phyloP scores from a whole-genome alignment of 2,113 vertebrate genomes.

The Danio rerio region GRCz12tu NC_133176.1:33608501-33609000 shows the following conservation, averaged over 20 bases:
- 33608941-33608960: neutral
- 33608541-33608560: too few relatives aligned
- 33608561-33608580: too few relatives aligned
- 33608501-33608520: too few relatives aligned
- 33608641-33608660: neutral
- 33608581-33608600: neutral
- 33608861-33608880: slow-evolving; percentile 44
- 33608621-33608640: slow-evolving; percentile 16
- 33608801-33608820: slow-evolving; percentile 5
- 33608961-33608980: slow-evolving; percentile 21
- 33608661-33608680: neutral
- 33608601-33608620: slow-evolving; percentile 14
- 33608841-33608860: slow-evolving; percentile 46
- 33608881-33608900: slow-evolving; percentile 29
- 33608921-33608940: slow-evolving; percentile 1
- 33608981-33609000: slow-evolving; percentile 13
- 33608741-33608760: slow-evolving; percentile 38
- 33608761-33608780: slow-evolving; percentile 33
- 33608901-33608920: slow-evolving; percentile 34
- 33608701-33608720: neutral
- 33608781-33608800: slow-evolving; percentile 35
- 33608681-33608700: slow-evolving; percentile 5
- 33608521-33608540: too few relatives aligned
- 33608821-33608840: slow-evolving; percentile 8
- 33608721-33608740: slow-evolving; percentile 3